phyloP scores from a whole-genome alignment of 2,113 vertebrate genomes.

The Pomatostomus ruficeps region DNA sequence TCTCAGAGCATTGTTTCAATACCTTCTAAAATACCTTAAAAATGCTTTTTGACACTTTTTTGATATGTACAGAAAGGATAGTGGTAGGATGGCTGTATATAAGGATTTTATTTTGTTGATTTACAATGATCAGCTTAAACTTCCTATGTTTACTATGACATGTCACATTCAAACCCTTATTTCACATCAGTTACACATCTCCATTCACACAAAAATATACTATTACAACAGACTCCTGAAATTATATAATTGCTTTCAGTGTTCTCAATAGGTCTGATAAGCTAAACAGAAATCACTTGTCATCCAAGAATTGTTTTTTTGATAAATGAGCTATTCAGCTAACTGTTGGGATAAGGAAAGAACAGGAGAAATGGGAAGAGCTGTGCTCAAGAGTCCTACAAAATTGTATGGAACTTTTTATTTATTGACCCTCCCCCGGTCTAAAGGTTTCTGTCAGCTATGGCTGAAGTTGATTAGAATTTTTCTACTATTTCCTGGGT shows the following conservation, averaged over 20 bases:
- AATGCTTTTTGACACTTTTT: background rate
- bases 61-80: background rate
- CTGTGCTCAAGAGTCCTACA: background rate
- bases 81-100: background rate
- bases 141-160: slow-evolving; percentile 9
- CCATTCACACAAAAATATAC: slow-evolving; percentile 23
- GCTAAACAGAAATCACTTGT: background rate
- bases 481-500: background rate
- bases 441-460: background rate
- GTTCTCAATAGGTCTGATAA: background rate
- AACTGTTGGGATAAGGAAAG: background rate
- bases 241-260: background rate
- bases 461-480: background rate
- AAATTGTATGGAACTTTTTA: background rate
- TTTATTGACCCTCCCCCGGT: background rate
- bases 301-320: background rate
- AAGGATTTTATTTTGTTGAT: slow-evolving; percentile 38
- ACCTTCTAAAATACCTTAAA: background rate
- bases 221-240: background rate
- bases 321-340: background rate
- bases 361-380: background rate
- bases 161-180: slow-evolving; percentile 27
- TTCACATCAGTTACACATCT: slow-evolving; percentile 16
- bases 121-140: slow-evolving; percentile 23
- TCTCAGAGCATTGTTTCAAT: background rate